Evolutionary conservation across 2,113 vertebrate genomes (phyloP), one percentile per base, ranked within the genome.

Genomic region (Pterophyllum scalare): DNA sequence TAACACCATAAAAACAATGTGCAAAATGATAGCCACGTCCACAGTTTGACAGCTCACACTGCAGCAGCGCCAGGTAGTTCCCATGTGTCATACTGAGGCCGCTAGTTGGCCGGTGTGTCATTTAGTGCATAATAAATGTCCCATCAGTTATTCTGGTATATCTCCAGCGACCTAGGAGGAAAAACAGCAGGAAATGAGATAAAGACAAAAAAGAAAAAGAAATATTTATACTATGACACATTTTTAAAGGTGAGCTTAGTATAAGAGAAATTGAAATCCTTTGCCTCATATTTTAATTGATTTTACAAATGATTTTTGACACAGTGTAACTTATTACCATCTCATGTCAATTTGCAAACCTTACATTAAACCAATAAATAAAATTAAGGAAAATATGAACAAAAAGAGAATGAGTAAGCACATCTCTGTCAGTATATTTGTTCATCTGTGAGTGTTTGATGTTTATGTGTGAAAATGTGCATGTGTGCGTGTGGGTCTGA

Each of bases 21-120:
- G 96, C 95, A 96, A 96, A 96, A 94, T 94, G 91, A 94, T 91
- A 92, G 94, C 91, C 94, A 93, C 90, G 81, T 94, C 92, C 94
- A 95, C 93, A 94, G 92, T 92, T 89, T 91, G 90, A 87, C 92
- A 87, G 79, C 60, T 80, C 72, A 75, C 84, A 85, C 88, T 85
- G 88, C 91, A 88, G 91, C 87, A 85, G 83, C 78, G 79, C 88
- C 85, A 86, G 85, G 88, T 80, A 87, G 83, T 88, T 88, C 83
- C 89, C 77, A 79, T 38, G 75, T 79, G 80, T 93, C 90, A 62
- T 20, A 57, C 31, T 76, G 81, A 88, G 90, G 83, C 89, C 67
- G 57, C 10, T 79, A 35, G 78, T 89, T 59, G 74, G 82, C 89
- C 88, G 80, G 65, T 89, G 79, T 81, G 84, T 93, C 92, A 83